Evolutionary conservation across 2,113 vertebrate genomes (phyloP), one percentile per base, ranked within the genome.

Genomic region (Lycocorax pyrrhopterus): DNA sequence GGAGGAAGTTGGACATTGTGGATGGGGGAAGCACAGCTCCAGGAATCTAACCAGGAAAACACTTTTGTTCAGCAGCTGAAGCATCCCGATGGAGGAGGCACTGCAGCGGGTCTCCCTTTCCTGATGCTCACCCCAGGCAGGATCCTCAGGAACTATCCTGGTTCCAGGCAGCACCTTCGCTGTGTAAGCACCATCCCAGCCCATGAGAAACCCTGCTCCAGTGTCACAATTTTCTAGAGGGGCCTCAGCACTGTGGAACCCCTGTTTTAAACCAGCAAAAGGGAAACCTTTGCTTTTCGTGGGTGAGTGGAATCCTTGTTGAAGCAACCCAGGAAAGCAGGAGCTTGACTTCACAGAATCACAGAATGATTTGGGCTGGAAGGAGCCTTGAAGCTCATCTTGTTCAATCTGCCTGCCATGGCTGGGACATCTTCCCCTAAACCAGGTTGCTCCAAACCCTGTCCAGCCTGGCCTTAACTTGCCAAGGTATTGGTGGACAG

Each of bases 61-160:
- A 3, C 2, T 64, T 84, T 23, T 52, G 33, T 75, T 85, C 32
- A 35, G 20, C 53, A 90, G 78, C 32, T 79, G n/a, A 64, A 80
- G 12, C 17, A 19, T 15, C 39, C 47, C 0, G 0, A 26, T 1
- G 5, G 77, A 78, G 27, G 23, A 84, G n/a, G 16, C 20, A 9
- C 7, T 0, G 0, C 2, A 9, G 12, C 6, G 30, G 12, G 3
- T 19, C 16, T n/a, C 17, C 32, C 9, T 73, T 37, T n/a, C 10
- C 53, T 60, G 7, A 0, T 1, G 20, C 12, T 84, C n/a, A 16
- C 13, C 37, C 30, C 4, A 10, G 43, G 41, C 16, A 47, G 47
- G 35, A 46, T 17, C 4, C 20, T 87, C 20, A 60, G 72, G 37
- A 83, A 0, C 33, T 0, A 0, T 20, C 15, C 60, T 13, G 19